Conservation (phyloP, 2,113 vertebrate genomes). For the Dipodomys merriami region DNA sequence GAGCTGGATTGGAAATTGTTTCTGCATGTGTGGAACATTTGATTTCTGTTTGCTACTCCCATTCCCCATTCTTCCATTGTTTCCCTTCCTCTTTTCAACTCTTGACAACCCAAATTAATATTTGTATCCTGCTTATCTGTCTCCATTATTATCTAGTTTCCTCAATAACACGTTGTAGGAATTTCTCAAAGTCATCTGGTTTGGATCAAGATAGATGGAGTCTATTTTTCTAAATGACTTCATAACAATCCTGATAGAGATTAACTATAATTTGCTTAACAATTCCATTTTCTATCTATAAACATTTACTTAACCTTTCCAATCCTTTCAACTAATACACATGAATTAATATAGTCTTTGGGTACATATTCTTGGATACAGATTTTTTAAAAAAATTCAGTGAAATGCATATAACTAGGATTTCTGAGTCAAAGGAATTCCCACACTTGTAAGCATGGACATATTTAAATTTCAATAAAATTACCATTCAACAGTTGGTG, state of each 20-base stretch:
- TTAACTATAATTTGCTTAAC: conserved; percentile 39
- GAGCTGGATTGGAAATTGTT: conserved; percentile 21
- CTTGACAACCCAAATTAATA: not conserved
- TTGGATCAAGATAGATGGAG: conserved; percentile 26
- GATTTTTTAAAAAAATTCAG: conserved; percentile 37
- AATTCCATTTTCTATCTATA: conserved; percentile 40
- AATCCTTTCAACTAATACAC: not conserved
- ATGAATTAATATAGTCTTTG: not conserved
- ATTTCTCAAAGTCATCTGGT: not conserved
- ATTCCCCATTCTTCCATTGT: not conserved
- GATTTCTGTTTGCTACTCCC: conserved; percentile 11
- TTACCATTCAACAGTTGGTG: not conserved
- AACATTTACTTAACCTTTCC: conserved; percentile 25
- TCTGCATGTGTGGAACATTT: not conserved
- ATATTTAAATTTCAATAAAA: not conserved
- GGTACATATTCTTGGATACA: not conserved
- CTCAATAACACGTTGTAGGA: conserved; percentile 21
- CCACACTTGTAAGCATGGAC: not conserved
- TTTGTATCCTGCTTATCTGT: not conserved
- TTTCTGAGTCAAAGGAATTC: not conserved
- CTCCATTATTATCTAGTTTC: not conserved
- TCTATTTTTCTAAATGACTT: conserved; percentile 29
- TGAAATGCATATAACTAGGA: not conserved
- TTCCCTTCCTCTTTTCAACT: not conserved
- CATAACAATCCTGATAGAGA: not conserved